Base-by-base conservation (phyloP, 2,113 vertebrate genomes). In the Clarias macrocephalus region DNA sequence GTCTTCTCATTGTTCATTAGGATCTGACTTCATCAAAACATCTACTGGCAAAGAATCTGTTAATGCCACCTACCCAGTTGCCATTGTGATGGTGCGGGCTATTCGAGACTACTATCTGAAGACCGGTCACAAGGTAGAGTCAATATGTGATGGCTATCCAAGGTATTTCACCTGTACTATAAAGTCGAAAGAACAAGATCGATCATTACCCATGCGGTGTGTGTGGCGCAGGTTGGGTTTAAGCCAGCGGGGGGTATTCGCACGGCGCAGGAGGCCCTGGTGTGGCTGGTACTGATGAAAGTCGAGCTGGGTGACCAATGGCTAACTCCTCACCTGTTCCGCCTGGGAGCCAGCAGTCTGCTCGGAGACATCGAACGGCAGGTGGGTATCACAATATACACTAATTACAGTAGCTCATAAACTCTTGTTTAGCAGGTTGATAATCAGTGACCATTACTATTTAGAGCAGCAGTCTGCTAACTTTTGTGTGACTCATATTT, bases 1-100 rank as follows among this genome's bases (percentile, higher is more conserved):
- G 48, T 83, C 72, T 76, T 42, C 37, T 87, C 83, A 42, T 37
- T 42, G 59, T 68, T 60, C 1, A 12, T 73, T 93, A 99, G 98
- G 98, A 90, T 98, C 98, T 16, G 98, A 99, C 95, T 99, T 99
- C 92, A 99, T 99, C 93, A 99, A 99, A 93, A 99, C 98, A 0
- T 99, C 98, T 15, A 99, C 98, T 1, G 98, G 98, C 89, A 99
- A 99, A 92, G 98, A 99, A 93, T 90, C 96, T 0, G 96, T 98
- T 87, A 99, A 99, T 0, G 98, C 98, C 1, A 99, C 97, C 10
- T 96, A 97, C 88, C 97, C 98, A 0, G 96, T 98, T 0, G 98
- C 97, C 86, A 86, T 99, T 77, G 97, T 99, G 83, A 99, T 99
- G 98, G 95, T 95, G 87, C 90, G 98, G 92, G 98, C 98, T 80